Base-by-base conservation (phyloP, 2,888 invertebrate species). In the Metopia argyrocephala region DNA sequence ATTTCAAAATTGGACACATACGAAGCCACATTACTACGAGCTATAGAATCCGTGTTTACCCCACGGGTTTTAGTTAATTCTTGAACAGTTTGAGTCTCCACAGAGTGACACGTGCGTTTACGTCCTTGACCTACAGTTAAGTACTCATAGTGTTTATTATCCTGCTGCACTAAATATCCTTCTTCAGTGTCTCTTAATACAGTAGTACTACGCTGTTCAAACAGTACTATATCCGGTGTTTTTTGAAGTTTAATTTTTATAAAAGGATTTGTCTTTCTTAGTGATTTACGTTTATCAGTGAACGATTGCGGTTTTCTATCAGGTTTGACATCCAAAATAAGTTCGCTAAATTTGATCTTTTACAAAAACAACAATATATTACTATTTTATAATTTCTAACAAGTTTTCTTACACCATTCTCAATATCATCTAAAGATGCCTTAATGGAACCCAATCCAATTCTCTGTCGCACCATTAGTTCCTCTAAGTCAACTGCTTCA, bases 1-100 rank as follows among this genome's bases (percentile, higher is more conserved):
- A 96, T 95, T 84, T 95, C 94, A 93, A 95, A 96, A 86, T 93
- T 92, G 0, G 95, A 95, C 0, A 95, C 95, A 86, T 94, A 94
- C 0, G 93, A 92, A 1, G 91, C 91, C 3, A 92, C 92, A 85
- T 94, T 93, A 68, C 90, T 91, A 73, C 92, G 93, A 70, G 91
- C 89, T 0, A 92, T 91, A 25, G 92, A 90, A 1, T 91, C 91
- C 0, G 93, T 92, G 31, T 93, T 91, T 0, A 94, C 94, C 75
- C 93, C 92, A 15, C 94, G 91, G 0, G 93, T 92, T 88, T 95
- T 96, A 12, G 91, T 91, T 5, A 94, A 90, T 28, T 91, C 89
- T 54, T 91, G 91, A 38, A 91, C 89, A 0, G 95, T 96, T 90
- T 96, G 96, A 0, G 94, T 93, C 88, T 94, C 95, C 7, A 93